Evolutionary conservation across 2,797 vertebrate species (phyloP).

Genomic region (Eospalax fontanierii): DNA sequence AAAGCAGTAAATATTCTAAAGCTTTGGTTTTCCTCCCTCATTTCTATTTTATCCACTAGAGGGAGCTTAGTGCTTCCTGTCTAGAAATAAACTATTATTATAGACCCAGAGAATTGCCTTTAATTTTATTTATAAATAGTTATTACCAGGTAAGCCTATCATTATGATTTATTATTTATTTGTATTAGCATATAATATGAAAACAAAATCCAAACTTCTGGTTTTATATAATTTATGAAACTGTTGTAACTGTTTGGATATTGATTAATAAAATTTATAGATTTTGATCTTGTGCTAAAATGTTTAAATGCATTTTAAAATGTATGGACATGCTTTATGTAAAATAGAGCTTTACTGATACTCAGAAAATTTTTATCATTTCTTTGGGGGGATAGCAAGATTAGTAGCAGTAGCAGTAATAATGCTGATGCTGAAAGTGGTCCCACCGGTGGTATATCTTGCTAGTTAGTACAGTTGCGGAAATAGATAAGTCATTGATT

Average conservation of each 20-base stretch:
- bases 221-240: conserved; percentile 54
- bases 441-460: conserved; percentile 6
- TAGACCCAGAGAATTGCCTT: conserved; percentile 4
- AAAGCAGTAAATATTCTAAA: conserved; percentile 30
- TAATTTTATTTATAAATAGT: conserved; percentile 53
- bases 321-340: conserved; percentile 35
- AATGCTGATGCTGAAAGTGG: neutral
- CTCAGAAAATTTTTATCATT: conserved; percentile 50
- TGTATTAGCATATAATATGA: conserved; percentile 21
- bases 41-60: conserved; percentile 88
- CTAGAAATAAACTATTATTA: neutral
- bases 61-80: conserved; percentile 86
- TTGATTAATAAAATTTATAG: conserved; percentile 44
- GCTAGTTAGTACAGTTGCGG: neutral
- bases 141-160: conserved; percentile 6
- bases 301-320: conserved; percentile 28
- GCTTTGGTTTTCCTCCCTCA: conserved; percentile 6
- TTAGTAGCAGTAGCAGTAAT: neutral
- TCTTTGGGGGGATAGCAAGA: conserved; percentile 36
- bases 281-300: conserved; percentile 40
- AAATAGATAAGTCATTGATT: neutral
- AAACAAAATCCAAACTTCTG: conserved; percentile 34
- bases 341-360: neutral
- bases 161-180: conserved; percentile 40
- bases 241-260: conserved; percentile 9